Percentiles rank a stretch among this genome's conserved stretches.
Evolutionary conservation across 1,140 invertebrate genomes (phyloP).

Genomic region (Trichonephila inaurata): DNA sequence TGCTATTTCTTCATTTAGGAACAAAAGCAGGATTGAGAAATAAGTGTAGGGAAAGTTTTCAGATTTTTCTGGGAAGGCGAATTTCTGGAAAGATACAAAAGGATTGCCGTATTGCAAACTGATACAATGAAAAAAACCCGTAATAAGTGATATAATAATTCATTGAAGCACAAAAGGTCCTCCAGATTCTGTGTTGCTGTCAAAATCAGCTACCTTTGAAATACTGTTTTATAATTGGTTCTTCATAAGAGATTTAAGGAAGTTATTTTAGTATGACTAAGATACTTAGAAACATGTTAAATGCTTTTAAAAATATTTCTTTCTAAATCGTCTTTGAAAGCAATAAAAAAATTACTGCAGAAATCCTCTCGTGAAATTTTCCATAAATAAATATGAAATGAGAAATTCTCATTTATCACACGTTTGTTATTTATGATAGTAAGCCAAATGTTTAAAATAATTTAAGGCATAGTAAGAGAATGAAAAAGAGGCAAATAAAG

Average conservation of each 20-base stretch:
- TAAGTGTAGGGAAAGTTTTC: slow-evolving; percentile 39
- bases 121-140: slow-evolving; percentile 5
- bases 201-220: slow-evolving; percentile 45
- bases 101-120: slow-evolving; percentile 11
- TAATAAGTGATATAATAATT: slow-evolving; percentile 45
- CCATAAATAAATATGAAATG: not conserved
- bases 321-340: not conserved
- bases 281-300: not conserved
- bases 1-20: slow-evolving; percentile 60
- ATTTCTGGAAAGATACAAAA: slow-evolving; percentile 32
- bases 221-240: slow-evolving; percentile 38
- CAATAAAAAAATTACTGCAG: not conserved
- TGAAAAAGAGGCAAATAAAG: too few species aligned
- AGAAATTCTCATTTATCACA: not conserved
- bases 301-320: not conserved
- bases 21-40: slow-evolving; percentile 52
- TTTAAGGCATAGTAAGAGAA: too few species aligned
- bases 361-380: not conserved
- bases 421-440: too few species aligned
- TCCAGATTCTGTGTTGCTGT: slow-evolving; percentile 34
- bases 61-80: not conserved
- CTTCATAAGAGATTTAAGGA: not conserved
- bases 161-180: not conserved
- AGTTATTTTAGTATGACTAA: not conserved
- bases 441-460: too few species aligned